Percentiles rank a stretch among this genome's conserved stretches.
Conservation (phyloP, 2,797 vertebrate species). For the Odontamblyopus lacepedii region DNA sequence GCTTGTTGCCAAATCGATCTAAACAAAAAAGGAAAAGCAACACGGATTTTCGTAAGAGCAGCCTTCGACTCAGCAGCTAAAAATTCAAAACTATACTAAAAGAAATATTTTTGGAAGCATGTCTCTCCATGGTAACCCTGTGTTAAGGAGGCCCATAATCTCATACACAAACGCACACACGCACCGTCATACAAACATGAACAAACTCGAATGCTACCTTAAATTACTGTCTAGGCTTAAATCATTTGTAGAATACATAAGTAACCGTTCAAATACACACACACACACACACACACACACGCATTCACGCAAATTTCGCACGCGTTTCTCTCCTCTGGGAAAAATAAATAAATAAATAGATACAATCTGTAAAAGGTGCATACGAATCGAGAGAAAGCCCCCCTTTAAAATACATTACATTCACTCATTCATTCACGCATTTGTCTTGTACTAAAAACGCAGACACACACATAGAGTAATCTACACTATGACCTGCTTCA, state of each 20-base stretch:
- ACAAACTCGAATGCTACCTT: conserved; percentile 78
- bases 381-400: conserved; percentile 72
- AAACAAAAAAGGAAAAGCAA: conserved; percentile 25
- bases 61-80: conserved; percentile 62
- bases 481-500: conserved; percentile 70
- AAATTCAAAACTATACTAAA: conserved; percentile 59
- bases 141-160: conserved; percentile 71
- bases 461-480: conserved; percentile 63
- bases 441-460: conserved; percentile 65
- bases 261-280: conserved; percentile 46
- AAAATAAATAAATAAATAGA: conserved; percentile 87
- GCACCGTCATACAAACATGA: conserved; percentile 43
- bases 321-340: conserved; percentile 73
- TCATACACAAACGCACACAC: conserved; percentile 40
- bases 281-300: conserved; percentile 7
- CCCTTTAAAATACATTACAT: conserved; percentile 61
- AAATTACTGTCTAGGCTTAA: conserved; percentile 78
- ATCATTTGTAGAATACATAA: conserved; percentile 75
- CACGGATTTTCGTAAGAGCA: conserved; percentile 33
- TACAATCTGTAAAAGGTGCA: conserved; percentile 83
- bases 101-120: conserved; percentile 78
- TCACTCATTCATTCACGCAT: conserved; percentile 47
- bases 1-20: conserved; percentile 43
- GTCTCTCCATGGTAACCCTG: conserved; percentile 75
- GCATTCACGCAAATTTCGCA: conserved; percentile 16